Evolutionary conservation across 2,888 invertebrate species (phyloP), one percentile per base, ranked within the genome.

Genomic region (Ecliptopera silaceata): DNA sequence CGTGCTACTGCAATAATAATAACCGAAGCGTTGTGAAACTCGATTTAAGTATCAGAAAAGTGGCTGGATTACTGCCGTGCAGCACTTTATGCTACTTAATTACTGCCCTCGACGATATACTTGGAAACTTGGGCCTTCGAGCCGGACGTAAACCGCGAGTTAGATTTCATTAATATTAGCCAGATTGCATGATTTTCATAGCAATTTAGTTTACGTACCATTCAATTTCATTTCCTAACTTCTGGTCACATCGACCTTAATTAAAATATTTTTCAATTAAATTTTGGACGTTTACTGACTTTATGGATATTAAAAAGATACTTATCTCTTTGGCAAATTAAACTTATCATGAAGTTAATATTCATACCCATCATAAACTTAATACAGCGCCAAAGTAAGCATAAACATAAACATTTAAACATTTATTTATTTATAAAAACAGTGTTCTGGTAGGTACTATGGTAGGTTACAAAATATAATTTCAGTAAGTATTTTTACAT

Each of bases 31-130:
- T 88, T 87, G 88, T 88, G 84, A 87, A 88, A 88, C 86, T 84
- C 87, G 83, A 87, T 90, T 89, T 46, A 86, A 89, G 89, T 86
- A 88, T 88, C 83, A 86, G 88, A 86, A 85, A 88, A 89, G 87
- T 88, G 88, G 87, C 83, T 75, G 83, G 87, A 88, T 89, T 88
- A 88, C 84, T 77, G 80, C 80, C 69, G 74, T 72, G 82, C 75
- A 80, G 82, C 84, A 85, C 84, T 88, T 89, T 88, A 87, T 89
- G 79, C 84, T 79, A 84, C 85, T 87, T 89, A 89, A 90, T 88
- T 88, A 88, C 88, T 79, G 79, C 79, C 82, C 85, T 84, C 83
- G 77, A 87, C 87, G 79, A 86, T 86, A 87, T 88, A 89, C 89
- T 89, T 88, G 84, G 85, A 78, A 86, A 85, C 88, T 88, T 84